Evolutionary conservation across 2,797 vertebrate species (phyloP).

Genomic region (Basileuterus tristriatus): DNA sequence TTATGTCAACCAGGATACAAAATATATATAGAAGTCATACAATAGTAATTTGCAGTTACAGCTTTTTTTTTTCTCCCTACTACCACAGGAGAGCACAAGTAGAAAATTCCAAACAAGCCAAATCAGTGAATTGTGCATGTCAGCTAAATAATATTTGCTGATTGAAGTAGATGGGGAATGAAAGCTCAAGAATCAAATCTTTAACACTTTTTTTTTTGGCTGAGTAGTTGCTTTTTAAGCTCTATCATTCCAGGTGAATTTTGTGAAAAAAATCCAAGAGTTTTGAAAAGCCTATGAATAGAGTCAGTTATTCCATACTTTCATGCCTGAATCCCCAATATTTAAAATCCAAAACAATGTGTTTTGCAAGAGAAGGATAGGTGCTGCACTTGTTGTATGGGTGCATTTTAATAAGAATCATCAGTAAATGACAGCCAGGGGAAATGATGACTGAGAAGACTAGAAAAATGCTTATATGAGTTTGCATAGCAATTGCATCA

Average conservation of each 20-base stretch:
- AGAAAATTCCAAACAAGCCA: neutral
- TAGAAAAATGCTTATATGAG: neutral
- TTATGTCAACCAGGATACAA: neutral
- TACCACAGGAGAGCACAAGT: neutral
- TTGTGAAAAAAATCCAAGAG: neutral
- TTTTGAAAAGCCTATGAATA: constrained; percentile 30
- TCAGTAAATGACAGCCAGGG: neutral
- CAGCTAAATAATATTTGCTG: neutral
- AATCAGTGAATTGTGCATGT: neutral
- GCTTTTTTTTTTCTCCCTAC: neutral
- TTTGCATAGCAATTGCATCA: neutral
- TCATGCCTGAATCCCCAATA: neutral
- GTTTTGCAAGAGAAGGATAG: neutral
- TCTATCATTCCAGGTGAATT: constrained; percentile 25
- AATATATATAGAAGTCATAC: neutral
- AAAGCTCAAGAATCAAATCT: constrained; percentile 1
- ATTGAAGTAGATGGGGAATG: neutral
- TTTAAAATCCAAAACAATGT: neutral
- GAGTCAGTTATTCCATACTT: neutral
- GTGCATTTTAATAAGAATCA: neutral
- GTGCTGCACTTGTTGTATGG: neutral
- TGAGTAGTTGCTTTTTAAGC: neutral
- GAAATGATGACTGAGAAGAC: neutral
- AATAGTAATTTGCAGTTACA: neutral
- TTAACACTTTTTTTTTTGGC: neutral